These are phyloP conservation scores for Diplosoma virens DNA, from an alignment of 23 tunicate genomes.

Conservation along the genomic window DNA sequence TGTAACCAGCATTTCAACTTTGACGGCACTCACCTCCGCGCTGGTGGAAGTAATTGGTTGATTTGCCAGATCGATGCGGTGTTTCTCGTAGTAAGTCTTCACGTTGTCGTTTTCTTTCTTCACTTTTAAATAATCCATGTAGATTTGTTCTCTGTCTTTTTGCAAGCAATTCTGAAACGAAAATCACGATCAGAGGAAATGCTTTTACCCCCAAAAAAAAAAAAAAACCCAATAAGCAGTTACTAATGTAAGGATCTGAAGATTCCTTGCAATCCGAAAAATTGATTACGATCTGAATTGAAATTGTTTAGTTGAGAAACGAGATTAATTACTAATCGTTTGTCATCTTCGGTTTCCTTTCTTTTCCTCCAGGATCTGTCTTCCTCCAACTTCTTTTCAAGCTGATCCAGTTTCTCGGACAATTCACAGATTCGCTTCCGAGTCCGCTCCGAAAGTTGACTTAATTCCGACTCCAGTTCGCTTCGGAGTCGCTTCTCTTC, in stretches of 20 bases:
- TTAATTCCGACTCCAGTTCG: slow-evolving; percentile 17
- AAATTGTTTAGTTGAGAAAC: too few relatives aligned
- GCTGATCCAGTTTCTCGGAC: not conserved
- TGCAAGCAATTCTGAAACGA: slow-evolving; percentile 3
- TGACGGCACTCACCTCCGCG: slow-evolving; percentile 15
- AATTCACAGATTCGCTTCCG: slow-evolving; percentile 48
- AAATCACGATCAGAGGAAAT: not conserved
- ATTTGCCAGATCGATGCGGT: not conserved
- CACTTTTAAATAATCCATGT: not conserved
- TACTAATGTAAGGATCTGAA: too few relatives aligned
- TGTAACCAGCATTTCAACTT: too few relatives aligned
- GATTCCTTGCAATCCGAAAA: too few relatives aligned
- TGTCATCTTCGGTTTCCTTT: slow-evolving; percentile 43
- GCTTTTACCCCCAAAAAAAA: not conserved
- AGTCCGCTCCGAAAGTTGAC: slow-evolving; percentile 26
- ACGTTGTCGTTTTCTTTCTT: slow-evolving; percentile 8
- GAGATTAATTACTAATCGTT: slow-evolving; percentile 35
- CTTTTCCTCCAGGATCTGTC: slow-evolving; percentile 28
- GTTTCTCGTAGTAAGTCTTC: slow-evolving; percentile 7
- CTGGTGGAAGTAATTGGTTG: not conserved
- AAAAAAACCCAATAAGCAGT: too few relatives aligned
- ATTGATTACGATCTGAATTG: too few relatives aligned
- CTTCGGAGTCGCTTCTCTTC: not conserved
- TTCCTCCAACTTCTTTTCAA: slow-evolving; percentile 20
- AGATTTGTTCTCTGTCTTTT: slow-evolving; percentile 8